These are phyloP conservation scores for Glaucomys volans DNA, from an alignment of 2,113 vertebrate species.

Conservation along the genomic window DNA sequence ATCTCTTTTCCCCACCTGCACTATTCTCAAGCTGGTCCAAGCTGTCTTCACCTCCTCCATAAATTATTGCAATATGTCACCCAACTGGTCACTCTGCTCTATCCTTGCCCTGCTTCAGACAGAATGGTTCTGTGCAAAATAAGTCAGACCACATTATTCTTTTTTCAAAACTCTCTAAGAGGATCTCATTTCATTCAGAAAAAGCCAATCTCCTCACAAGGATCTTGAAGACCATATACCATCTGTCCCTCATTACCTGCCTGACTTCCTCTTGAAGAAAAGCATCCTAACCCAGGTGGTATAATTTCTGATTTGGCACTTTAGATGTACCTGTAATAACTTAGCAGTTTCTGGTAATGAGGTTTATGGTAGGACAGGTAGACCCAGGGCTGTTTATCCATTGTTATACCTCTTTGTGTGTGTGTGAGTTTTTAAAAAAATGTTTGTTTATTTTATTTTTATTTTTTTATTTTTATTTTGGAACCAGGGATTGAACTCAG, in stretches of 20 bases:
- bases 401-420: background rate
- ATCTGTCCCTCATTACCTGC: background rate
- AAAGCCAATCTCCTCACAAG: background rate
- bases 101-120: background rate
- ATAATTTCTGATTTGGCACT: background rate
- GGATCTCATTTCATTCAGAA: background rate
- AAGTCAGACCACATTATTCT: background rate
- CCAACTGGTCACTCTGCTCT: background rate
- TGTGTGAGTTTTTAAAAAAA: too few relatives aligned
- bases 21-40: background rate
- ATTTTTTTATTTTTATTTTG: too few relatives aligned
- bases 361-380: background rate
- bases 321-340: background rate
- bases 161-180: background rate
- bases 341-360: background rate
- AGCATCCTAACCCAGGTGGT: background rate
- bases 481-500: too few relatives aligned
- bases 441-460: too few relatives aligned
- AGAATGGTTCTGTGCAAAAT: background rate
- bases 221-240: background rate
- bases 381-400: background rate
- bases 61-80: background rate
- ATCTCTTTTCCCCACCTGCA: background rate
- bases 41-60: background rate
- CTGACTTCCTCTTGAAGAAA: background rate